Conservation (phyloP, 2,113 vertebrate species). For the Aphyosemion australe region DNA sequence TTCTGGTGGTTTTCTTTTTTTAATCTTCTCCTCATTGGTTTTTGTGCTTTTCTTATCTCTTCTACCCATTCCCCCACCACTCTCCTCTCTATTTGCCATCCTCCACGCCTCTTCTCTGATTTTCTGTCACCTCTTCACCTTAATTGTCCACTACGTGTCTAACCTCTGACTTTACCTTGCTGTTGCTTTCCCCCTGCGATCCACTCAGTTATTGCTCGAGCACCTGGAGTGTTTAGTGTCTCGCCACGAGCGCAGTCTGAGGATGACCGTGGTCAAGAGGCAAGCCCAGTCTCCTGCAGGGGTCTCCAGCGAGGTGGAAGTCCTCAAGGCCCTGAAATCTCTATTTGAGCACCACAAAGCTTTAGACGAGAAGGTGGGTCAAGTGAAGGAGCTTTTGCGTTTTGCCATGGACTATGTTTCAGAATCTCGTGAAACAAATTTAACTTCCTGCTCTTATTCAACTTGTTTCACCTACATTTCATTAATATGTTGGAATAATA, state of each 20-base stretch:
- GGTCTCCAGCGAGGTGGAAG: slow-evolving; percentile 93
- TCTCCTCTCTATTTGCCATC: neutral
- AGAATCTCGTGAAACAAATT: too few relatives aligned
- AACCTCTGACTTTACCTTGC: neutral
- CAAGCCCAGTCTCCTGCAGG: slow-evolving; percentile 92
- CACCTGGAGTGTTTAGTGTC: slow-evolving; percentile 94
- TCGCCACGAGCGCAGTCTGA: slow-evolving; percentile 89
- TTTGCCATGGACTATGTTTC: neutral
- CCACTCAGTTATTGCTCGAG: slow-evolving; percentile 85
- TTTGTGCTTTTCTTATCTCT: slow-evolving; percentile 38
- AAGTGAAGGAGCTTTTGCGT: neutral
- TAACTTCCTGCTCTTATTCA: too few relatives aligned
- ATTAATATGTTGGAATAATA: too few relatives aligned
- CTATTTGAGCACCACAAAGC: slow-evolving; percentile 96
- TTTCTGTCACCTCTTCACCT: neutral
- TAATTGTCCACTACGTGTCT: neutral
- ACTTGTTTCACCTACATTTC: too few relatives aligned
- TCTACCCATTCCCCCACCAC: slow-evolving; percentile 29
- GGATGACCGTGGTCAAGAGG: slow-evolving; percentile 95
- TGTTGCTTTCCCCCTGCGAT: neutral
- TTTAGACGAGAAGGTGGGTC: slow-evolving; percentile 89
- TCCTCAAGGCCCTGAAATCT: slow-evolving; percentile 93
- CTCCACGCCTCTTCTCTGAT: slow-evolving; percentile 4
- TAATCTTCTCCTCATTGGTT: slow-evolving; percentile 1
- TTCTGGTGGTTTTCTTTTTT: slow-evolving; percentile 9